Conservation (phyloP, 2,113 vertebrate genomes). For the Fulica atra region DNA sequence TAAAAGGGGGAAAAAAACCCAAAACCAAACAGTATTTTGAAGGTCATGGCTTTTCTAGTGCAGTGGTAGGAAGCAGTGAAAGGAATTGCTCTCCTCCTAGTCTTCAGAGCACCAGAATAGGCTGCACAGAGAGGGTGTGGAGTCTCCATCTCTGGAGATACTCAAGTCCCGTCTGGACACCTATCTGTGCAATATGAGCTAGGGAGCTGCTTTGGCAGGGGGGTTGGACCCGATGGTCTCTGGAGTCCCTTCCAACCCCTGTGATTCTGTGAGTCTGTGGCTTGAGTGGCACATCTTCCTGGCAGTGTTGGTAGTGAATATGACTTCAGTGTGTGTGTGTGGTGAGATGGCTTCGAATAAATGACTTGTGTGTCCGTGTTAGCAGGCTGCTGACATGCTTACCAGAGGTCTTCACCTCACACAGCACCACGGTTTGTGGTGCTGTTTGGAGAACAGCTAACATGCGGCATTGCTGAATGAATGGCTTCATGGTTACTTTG, state of each 20-base stretch:
- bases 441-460: background rate
- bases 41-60: background rate
- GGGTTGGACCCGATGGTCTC: no score
- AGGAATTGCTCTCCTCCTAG: background rate
- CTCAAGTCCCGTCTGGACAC: no score
- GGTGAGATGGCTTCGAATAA: background rate
- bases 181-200: no score
- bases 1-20: background rate
- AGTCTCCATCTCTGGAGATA: no score
- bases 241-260: no score
- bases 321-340: background rate
- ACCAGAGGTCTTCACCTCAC: background rate
- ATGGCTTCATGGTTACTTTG: background rate
- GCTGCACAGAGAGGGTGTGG: no score
- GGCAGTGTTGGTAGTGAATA: background rate
- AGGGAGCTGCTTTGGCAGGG: no score
- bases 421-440: background rate
- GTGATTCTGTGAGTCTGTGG: no score
- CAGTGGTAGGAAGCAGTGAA: background rate
- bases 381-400: background rate
- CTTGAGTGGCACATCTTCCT: background rate
- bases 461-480: background rate
- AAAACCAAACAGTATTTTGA: background rate
- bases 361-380: background rate
- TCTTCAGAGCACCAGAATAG: background rate